Conservation (phyloP, 2,113 vertebrate genomes). For the Gymnarchus niloticus region DNA sequence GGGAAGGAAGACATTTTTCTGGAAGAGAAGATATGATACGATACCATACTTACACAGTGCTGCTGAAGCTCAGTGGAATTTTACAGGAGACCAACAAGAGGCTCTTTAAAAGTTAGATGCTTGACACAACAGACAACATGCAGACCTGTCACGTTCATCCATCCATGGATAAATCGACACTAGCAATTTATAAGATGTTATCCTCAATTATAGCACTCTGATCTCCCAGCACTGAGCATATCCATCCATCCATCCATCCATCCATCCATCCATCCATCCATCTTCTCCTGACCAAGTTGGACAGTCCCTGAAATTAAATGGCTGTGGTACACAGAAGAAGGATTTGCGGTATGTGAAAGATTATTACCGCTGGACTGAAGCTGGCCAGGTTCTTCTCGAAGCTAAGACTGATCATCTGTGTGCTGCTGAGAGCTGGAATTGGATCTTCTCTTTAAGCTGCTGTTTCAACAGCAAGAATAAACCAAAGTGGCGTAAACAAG, state of each 20-base stretch:
- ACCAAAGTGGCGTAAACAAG: not conserved
- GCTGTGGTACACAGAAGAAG: not conserved
- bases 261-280: no score
- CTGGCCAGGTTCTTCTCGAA: not conserved
- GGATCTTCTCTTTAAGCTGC: slow-evolving; percentile 6
- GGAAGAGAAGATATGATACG: not conserved
- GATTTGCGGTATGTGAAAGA: not conserved
- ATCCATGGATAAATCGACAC: not conserved
- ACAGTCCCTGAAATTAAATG: not conserved
- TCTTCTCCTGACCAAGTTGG: not conserved
- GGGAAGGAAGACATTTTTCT: not conserved
- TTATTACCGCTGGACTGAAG: not conserved
- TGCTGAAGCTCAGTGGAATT: no score
- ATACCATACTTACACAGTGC: no score
- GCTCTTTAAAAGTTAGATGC: not conserved
- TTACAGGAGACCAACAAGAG: not conserved
- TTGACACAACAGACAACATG: not conserved
- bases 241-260: no score
- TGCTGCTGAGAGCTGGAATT: not conserved
- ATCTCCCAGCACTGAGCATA: not conserved
- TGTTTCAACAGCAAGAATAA: not conserved
- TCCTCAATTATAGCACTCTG: no score
- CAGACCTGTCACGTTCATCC: not conserved
- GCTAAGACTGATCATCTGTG: not conserved
- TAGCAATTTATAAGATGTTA: no score